Conservation (phyloP, 2,113 vertebrate species). For the Carassius gibelio region DNA sequence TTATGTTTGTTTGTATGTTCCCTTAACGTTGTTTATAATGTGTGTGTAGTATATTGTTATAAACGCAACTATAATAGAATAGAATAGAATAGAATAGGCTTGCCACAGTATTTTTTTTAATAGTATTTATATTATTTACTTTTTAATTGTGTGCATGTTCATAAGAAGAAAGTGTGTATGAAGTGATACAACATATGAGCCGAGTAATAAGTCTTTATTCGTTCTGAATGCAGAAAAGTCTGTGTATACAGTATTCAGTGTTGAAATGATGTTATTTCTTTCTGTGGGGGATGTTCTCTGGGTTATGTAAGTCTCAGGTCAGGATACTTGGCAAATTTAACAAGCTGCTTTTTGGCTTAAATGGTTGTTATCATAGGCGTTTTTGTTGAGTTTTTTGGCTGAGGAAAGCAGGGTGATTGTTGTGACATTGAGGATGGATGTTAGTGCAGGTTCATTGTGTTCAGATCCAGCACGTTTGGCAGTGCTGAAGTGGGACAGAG, state of each 20-base stretch:
- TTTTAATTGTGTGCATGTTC: no score
- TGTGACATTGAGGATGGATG: not conserved
- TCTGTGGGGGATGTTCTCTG: conserved; percentile 11
- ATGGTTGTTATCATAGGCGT: not conserved
- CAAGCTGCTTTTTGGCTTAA: not conserved
- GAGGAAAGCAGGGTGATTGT: not conserved
- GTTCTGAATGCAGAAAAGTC: not conserved
- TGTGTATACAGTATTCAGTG: not conserved
- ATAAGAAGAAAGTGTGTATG: not conserved
- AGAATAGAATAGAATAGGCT: no score
- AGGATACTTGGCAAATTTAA: not conserved
- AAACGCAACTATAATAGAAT: no score
- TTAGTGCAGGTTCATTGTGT: not conserved
- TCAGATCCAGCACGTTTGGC: not conserved
- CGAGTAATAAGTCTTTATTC: not conserved
- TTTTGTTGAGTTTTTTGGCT: not conserved
- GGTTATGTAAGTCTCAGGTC: not conserved
- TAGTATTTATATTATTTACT: no score
- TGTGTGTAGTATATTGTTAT: no score
- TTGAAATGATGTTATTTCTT: not conserved
- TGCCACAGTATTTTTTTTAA: no score
- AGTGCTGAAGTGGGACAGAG: not conserved
- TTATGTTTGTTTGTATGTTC: no score
- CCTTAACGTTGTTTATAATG: no score
- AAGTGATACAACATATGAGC: not conserved